A percentile compares a stretch with the other conserved stretches of the same genome.
Conservation (phyloP, 2,797 vertebrate genomes). For the Catamblyrhynchus diadema region DNA sequence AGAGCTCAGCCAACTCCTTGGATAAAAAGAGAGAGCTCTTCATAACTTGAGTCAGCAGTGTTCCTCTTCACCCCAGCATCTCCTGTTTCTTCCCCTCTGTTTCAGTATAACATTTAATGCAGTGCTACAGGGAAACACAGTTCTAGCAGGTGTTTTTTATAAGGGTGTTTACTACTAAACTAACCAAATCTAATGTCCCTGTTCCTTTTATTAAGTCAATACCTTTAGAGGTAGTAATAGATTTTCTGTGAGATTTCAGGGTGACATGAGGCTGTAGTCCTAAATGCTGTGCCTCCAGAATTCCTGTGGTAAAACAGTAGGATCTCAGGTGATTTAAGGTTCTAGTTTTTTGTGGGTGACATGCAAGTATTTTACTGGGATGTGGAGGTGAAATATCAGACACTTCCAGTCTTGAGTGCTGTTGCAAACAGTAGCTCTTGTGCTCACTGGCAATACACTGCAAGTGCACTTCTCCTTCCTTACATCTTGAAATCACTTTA, state of each 20-base stretch:
- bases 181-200: no score
- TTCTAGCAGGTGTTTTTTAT: no score
- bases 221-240: not conserved
- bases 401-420: not conserved
- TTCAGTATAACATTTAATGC: not conserved
- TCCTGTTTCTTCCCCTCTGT: not conserved
- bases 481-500: not conserved
- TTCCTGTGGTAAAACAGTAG: not conserved
- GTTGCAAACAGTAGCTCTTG: not conserved
- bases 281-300: not conserved
- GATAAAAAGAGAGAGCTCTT: not conserved
- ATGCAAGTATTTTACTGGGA: not conserved
- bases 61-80: not conserved
- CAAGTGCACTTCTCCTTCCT: not conserved
- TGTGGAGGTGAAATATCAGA: not conserved
- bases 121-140: not conserved
- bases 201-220: not conserved
- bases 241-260: not conserved
- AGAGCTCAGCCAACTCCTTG: not conserved
- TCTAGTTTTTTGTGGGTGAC: not conserved
- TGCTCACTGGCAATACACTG: not conserved
- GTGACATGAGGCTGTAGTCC: accelerated
- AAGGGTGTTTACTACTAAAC: no score
- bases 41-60: not conserved
- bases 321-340: not conserved